Evolutionary conservation across 2,113 vertebrate genomes (phyloP), one percentile per base, ranked within the genome.

Genomic region (Semnopithecus entellus): DNA sequence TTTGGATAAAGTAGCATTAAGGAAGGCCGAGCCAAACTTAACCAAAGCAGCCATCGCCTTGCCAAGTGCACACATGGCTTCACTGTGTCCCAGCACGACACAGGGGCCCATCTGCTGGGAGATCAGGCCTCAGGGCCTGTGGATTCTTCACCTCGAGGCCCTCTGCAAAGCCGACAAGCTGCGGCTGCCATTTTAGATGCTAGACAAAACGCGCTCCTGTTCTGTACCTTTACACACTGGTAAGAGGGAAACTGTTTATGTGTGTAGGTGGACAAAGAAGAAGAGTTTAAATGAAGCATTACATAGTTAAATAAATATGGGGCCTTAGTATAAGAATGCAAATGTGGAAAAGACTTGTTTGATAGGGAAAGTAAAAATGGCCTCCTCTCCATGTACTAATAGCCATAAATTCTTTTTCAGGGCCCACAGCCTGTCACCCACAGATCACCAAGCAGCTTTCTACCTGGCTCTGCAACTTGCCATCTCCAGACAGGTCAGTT

Each of bases 381-480:
- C 73, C 43, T 76, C 64, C 64, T 81, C 59, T 80, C 59, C 0
- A 0, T 16, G 1, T 94, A 43, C 83, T 97, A 94, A 97, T 25
- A 35, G 35, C 3, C 64, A 0, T 93, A 40, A 55, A 13, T 6
- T 0, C 95, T 97, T 98, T 98, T 98, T 64, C 97, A 99, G 99
- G 99, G 99, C 99, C 95, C 99, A 99, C 98, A 99, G 99, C 98
- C 98, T 99, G 95, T 99, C 99, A 97, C 99, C 99, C 55, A 99
- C 98, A 2, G 99, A 99, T 98, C 99, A 99, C 97, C 99, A 99
- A 95, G 99, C 99, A 94, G 99, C 99, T 20, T 99, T 99, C 98
- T 99, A 99, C 98, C 97, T 99, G 98, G 99, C 99, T 6, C 97
- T 99, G 97, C 99, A 99, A 98, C 99, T 99, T 38, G 99, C 99